Base-by-base conservation (phyloP, 1,140 invertebrate genomes). In the Pemphigus obesinymphae region DNA sequence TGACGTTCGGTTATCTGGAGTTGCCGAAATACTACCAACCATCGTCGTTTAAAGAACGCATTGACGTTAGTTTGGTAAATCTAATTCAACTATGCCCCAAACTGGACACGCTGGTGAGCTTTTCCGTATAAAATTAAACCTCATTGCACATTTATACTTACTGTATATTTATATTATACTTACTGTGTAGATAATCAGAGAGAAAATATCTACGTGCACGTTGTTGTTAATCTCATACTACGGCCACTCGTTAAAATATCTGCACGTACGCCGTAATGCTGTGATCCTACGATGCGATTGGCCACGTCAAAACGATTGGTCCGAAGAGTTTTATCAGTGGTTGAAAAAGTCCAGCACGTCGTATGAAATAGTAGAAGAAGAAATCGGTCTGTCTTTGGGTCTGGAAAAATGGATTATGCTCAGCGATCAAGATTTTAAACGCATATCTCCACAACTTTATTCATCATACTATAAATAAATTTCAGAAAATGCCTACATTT, bases 171-270 rank as follows among this genome's bases (percentile, higher is more conserved):
- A 48, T 13, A 48, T 68, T 29, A 3, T 20, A 40, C 15, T 45
- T 70, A 23, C 5, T 3, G 5, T 86, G 37, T 84, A 93, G 92
- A 88, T 94, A 83, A 90, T 96, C 23, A 89, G 92, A 6, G 94
- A 96, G 85, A 88, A 92, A 85, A 90, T 96, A 73, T 95, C 94
- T 1, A 95, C 94, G 0, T 89, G 92, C 0, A 95, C 94, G 1
- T 88, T 95, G 17, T 86, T 96, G 37, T 87, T 95, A n/a, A 87
- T 95, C 29, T 92, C 91, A 0, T 88, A 89, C 50, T 90, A 89
- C 1, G 90, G 90, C 4, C 90, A 90, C 81, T 90, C 90, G 83
- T 87, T 96, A 31, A 87, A 88, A 45, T 88, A 88, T 48, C 87
- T 96, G 1, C 89, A 92, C 81, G 90, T 96, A 1, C 87, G 95